phyloP scores from a whole-genome alignment of 2,888 invertebrate species.

The Drosophila paracracens region DNA sequence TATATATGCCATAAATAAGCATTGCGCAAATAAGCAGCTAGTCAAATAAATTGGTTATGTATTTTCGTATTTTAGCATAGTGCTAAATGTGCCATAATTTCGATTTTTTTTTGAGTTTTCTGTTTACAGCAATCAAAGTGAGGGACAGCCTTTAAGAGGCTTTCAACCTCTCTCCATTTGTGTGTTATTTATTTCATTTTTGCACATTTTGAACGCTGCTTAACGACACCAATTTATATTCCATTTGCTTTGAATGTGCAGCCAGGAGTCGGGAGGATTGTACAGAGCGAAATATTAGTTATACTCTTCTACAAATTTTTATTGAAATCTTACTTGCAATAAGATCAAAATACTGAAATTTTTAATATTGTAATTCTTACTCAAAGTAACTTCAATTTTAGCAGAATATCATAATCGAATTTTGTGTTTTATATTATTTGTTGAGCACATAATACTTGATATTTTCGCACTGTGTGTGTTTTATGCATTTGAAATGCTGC shows the following conservation, averaged over 20 bases:
- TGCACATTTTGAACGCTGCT: slow-evolving; percentile 17
- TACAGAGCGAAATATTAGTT: background rate
- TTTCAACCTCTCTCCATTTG: slow-evolving; percentile 14
- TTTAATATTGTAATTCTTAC: background rate
- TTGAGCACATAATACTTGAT: background rate
- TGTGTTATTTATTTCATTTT: slow-evolving; percentile 6
- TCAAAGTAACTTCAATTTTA: background rate
- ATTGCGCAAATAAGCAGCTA: slow-evolving; percentile 40
- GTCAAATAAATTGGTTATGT: slow-evolving; percentile 46
- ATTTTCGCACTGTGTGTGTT: background rate
- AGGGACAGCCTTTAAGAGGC: slow-evolving; percentile 3
- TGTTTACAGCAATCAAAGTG: slow-evolving; percentile 38
- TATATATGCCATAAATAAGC: slow-evolving; percentile 19
- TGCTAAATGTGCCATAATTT: slow-evolving; percentile 47
- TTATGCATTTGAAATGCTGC: slow-evolving; percentile 19
- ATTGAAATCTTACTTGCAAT: background rate
- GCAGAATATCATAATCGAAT: background rate
- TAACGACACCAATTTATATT: slow-evolving; percentile 21
- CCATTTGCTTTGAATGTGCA: slow-evolving; percentile 17
- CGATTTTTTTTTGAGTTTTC: slow-evolving; percentile 9
- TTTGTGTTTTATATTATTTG: background rate
- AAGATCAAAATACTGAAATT: background rate
- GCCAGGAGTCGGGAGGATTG: background rate
- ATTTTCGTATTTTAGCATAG: slow-evolving; percentile 61
- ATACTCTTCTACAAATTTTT: background rate